A percentile compares a stretch with the other conserved stretches of the same genome.
Conservation (phyloP, 53 echinoderm and acorn worm species). For the Echinarachnius parma region DNA sequence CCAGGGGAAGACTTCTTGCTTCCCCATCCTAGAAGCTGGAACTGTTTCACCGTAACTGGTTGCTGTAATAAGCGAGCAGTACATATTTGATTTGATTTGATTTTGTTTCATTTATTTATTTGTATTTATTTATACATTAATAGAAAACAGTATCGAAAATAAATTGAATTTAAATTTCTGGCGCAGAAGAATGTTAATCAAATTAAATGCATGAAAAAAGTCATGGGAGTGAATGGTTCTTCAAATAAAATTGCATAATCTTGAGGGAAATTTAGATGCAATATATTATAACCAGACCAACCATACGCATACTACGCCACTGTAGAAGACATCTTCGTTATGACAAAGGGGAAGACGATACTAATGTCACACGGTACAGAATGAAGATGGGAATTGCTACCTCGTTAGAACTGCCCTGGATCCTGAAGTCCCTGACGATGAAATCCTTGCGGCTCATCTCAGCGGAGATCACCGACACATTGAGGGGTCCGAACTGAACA, state of each 20-base stretch:
- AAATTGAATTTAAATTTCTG: no score
- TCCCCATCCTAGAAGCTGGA: slow-evolving; percentile 24
- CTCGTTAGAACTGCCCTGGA: not conserved
- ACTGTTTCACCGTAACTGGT: slow-evolving; percentile 33
- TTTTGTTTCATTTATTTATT: not conserved
- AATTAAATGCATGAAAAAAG: no score
- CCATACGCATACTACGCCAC: not conserved
- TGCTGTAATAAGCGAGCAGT: no score
- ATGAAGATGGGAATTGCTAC: no score
- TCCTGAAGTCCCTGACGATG: slow-evolving; percentile 26
- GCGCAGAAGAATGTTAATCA: no score
- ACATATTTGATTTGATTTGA: no score
- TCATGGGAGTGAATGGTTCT: no score
- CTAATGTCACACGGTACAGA: not conserved
- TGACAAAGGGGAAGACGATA: not conserved
- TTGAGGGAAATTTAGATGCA: no score
- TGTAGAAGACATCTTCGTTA: not conserved
- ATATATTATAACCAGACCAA: not conserved
- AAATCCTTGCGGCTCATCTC: slow-evolving; percentile 17
- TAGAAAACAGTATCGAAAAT: no score
- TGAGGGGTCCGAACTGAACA: slow-evolving; percentile 17
- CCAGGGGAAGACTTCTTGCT: not conserved
- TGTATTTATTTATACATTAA: no score
- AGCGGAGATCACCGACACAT: slow-evolving; percentile 9
- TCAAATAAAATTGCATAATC: no score